Base-by-base conservation (phyloP, 2,113 vertebrate genomes). In the Aspidoscelis tigris region DNA sequence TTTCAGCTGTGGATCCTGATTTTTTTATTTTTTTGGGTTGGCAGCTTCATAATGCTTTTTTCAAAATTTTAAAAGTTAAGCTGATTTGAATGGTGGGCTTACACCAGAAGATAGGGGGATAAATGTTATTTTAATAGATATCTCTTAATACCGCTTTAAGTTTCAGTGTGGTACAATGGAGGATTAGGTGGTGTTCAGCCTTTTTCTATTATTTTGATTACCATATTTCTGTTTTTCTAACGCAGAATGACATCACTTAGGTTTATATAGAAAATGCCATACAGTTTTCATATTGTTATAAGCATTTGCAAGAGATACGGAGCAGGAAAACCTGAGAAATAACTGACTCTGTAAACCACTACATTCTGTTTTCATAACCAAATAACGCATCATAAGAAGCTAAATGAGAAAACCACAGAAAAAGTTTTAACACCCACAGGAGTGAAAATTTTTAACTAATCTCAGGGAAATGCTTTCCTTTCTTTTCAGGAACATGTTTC, bases 401-500 rank as follows among this genome's bases (percentile, higher is more conserved):
- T 50, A 73, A 70, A 44, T 2, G 0, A 55, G 72, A 22, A 9
- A 76, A 41, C 1, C 69, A n/a, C 26, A 50, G 26, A 44, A 11
- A 73, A 1, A 20, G 14, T 61, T 61, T 16, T 83, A 76, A 76
- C 73, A 58, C 33, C 44, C 9, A n/a, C 18, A 9, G 5, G 47
- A 90, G 70, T 61, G 88, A 26, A 84, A 86, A 64, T 73, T 92
- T 33, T 16, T 61, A 65, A 84, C 72, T 88, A 86, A 78, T 83
- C 66, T 9, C 74, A 0, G 76, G 64, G 82, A 89, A 87, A 76
- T 86, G 82, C 58, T 76, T 77, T 89, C 76, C 89, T 88, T 93
- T 95, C 91, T 93, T 94, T 92, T 68, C 93, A 99, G 99, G 93
- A 99, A 99, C 94, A 99, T 99, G 98, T 99, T 99, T 89, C 99